phyloP scores from a whole-genome alignment of 2,888 invertebrate species.

The Rotaria macrura region DNA sequence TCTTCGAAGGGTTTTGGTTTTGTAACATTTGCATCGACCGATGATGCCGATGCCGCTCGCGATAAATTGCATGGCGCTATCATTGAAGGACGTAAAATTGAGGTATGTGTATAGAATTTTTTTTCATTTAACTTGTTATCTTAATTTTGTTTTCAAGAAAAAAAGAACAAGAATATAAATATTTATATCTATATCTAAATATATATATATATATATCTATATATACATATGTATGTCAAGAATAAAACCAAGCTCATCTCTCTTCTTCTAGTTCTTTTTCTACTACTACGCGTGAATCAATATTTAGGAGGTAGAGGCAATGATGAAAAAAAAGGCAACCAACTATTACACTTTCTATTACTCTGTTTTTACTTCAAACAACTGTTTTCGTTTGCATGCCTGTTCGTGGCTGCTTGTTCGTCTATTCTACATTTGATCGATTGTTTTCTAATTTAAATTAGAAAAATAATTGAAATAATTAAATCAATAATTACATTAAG shows the following conservation, averaged over 20 bases:
- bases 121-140: too few relatives aligned
- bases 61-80: conserved; percentile 99
- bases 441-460: neutral
- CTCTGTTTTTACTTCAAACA: neutral
- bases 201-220: too few relatives aligned
- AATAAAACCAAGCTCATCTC: neutral
- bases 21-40: conserved; percentile 99
- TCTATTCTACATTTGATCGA: conserved; percentile 17
- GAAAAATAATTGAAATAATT: neutral
- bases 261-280: conserved; percentile 17
- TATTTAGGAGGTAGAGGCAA: neutral
- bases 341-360: neutral
- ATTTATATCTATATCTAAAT: too few relatives aligned
- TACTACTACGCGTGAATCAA: neutral
- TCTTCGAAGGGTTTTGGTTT: conserved; percentile 91
- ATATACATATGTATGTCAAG: too few relatives aligned
- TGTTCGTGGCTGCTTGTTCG: conserved; percentile 20
- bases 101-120: conserved; percentile 46
- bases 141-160: neutral
- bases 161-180: neutral
- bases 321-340: neutral
- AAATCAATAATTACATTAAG: neutral
- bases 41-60: conserved; percentile 99
- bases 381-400: conserved; percentile 18
- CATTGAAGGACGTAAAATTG: conserved; percentile 99